Evolutionary conservation across 1,140 invertebrate genomes (phyloP), one percentile per base, ranked within the genome.

Genomic region (Maconellicoccus hirsutus): DNA sequence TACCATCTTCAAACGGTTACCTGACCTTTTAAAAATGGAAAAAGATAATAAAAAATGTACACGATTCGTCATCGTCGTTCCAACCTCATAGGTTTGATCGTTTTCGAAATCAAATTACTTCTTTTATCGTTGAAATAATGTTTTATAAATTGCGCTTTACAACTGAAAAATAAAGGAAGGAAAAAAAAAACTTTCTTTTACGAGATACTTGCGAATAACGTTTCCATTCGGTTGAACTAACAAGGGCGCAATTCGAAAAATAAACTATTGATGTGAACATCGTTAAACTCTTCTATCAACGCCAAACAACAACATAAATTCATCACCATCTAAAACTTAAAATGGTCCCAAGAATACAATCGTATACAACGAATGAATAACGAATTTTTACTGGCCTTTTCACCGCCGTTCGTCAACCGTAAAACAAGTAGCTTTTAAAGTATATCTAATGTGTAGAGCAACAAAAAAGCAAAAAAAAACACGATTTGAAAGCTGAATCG

Each of bases 211-310:
- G 29, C 29, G 12, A 33, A 33, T 12, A 33, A 33, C 12, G 29
- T 52, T 52, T 52, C 42, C 42, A 52, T 52, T 52, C 42, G 42
- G 42, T 52, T 52, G n/a, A 52, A 52, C 42, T 52, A 52, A 52
- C 42, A 52, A 52, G 42, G 42, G 42, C 42, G 42, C 42, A 52
- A 52, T 52, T 52, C n/a, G 12, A 52, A 52, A 52, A 16, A 52
- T 52, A 52, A 52, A 52, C 42, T 52, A 52, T 52, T 52, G 42
- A 52, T 52, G n/a, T 19, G 42, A 52, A 52, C 42, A 19, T 52
- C 42, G 42, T 52, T 52, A 52, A 52, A 19, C 42, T 52, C 42
- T 52, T 52, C 42, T 19, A 52, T 52, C 42, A 52, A 52, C 42
- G 42, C 42, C 42, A 52, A 52, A 14, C 42, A 14, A 14, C 42